Base-by-base conservation (phyloP, 2,113 vertebrate species). In the Collichthys lucidus region DNA sequence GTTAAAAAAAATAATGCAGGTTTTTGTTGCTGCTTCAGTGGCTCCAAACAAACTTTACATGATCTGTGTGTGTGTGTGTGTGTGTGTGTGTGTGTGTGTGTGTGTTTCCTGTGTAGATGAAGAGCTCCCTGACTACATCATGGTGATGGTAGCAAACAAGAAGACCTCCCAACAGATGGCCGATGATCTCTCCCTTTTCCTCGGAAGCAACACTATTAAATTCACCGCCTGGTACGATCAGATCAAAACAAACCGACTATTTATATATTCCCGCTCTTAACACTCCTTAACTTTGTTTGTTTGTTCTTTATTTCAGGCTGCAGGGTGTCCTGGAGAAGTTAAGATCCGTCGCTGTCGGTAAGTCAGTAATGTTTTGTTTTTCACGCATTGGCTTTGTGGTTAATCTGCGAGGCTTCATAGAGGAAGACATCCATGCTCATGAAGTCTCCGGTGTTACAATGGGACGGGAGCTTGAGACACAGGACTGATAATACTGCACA, bases 111-210 rank as follows among this genome's bases (percentile, higher is more conserved):
- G 3, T 84, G 17, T 68, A 98, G 98, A 99, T 78, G 97, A 99
- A 90, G 98, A 99, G 85, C 96, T 99, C 57, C 98, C 98, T 40
- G 98, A 99, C 94, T 99, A 99, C 80, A 99, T 99, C 70, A 99
- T 99, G 98, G 98, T 99, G 84, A 99, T 99, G 98, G 98, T 99
- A 74, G 98, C 98, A 52, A 99, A 99, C 93, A 99, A 99, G 95
- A 99, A 99, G 94, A 99, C 95, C 80, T 96, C 98, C 67, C 96
- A 99, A 69, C 98, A 99, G 93, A 99, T 99, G 98, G 96, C 97
- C 47, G 98, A 98, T 55, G 98, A 99, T 84, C 96, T 99, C 69
- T 97, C 97, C 20, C 97, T 99, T 61, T 99, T 99, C 83, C 96
- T 99, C n/a, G 98, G 98, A 90, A 97, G 95, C 93, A 99, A 99